These are phyloP conservation scores for Danionella dracula DNA, from an alignment of 2,797 vertebrate genomes.

Conservation along the genomic window DNA sequence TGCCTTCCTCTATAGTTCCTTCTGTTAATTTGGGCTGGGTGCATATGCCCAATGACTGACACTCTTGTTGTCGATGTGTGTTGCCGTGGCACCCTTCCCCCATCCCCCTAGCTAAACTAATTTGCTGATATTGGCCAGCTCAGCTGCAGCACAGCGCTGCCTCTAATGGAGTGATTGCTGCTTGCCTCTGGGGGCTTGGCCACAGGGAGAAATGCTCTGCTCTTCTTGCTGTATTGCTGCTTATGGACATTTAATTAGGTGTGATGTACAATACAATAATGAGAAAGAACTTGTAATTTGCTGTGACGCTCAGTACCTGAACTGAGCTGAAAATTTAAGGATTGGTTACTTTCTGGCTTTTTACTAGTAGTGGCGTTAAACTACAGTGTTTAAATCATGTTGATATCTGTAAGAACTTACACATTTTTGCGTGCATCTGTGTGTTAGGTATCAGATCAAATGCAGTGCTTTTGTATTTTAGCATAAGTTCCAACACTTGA, in stretches of 20 bases:
- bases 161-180: constrained; percentile 74
- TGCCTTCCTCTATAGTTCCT: constrained; percentile 19
- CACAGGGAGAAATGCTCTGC: constrained; percentile 22
- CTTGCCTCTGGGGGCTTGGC: constrained; percentile 54
- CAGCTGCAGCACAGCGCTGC: constrained; percentile 62
- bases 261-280: constrained; percentile 69
- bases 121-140: constrained; percentile 74
- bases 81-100: constrained; percentile 55
- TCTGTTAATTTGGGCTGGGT: constrained; percentile 36
- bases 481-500: too few relatives aligned
- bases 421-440: too few relatives aligned
- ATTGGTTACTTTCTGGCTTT: too few relatives aligned
- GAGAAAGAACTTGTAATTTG: constrained; percentile 55
- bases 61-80: constrained; percentile 63
- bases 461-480: too few relatives aligned
- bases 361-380: too few relatives aligned
- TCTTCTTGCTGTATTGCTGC: constrained; percentile 56
- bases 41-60: constrained; percentile 42
- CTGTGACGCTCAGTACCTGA: constrained; percentile 4
- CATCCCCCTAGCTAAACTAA: constrained; percentile 67
- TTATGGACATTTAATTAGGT: constrained; percentile 72
- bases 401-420: too few relatives aligned
- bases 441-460: too few relatives aligned
- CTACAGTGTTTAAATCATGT: too few relatives aligned
- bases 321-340: constrained; percentile 29